Evolutionary conservation across 1,140 invertebrate genomes (phyloP).

Genomic region (Maconellicoccus hirsutus): DNA sequence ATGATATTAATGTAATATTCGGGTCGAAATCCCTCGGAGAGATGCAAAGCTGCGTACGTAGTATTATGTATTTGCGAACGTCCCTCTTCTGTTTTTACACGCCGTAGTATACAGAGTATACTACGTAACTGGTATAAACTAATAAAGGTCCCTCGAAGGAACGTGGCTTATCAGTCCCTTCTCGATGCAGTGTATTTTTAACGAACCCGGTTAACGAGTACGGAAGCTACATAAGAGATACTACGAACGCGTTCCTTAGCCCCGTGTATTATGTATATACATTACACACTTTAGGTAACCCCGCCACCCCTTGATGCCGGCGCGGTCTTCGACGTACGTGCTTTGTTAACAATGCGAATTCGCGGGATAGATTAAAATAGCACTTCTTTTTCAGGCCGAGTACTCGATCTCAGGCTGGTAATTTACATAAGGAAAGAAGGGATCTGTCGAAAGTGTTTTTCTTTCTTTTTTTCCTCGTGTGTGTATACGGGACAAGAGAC

Average conservation of each 20-base stretch:
- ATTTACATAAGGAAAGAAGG: background rate
- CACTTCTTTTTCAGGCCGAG: background rate
- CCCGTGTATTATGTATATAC: background rate
- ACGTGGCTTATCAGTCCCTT: slow-evolving; percentile 21
- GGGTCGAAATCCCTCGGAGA: slow-evolving; percentile 12
- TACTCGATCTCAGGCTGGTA: background rate
- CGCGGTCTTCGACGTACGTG: background rate
- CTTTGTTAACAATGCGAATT: slow-evolving; percentile 4
- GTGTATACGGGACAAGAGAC: too few species aligned
- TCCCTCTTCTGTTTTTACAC: background rate
- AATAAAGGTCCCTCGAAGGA: slow-evolving; percentile 18
- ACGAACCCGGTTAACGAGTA: slow-evolving; percentile 2
- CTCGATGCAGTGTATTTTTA: slow-evolving; percentile 19
- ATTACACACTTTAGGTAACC: background rate
- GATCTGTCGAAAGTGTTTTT: too few species aligned
- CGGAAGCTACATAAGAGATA: slow-evolving; percentile 8
- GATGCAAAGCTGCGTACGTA: slow-evolving; percentile 21
- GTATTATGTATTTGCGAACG: slow-evolving; percentile 11
- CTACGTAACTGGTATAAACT: background rate
- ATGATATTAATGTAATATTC: slow-evolving; percentile 11
- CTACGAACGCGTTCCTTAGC: background rate
- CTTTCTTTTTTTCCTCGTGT: too few species aligned
- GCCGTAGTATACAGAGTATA: background rate
- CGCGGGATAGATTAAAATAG: background rate
- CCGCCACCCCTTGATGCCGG: background rate